Conservation (phyloP, 2,113 vertebrate genomes). For the Dissostichus mawsoni region DNA sequence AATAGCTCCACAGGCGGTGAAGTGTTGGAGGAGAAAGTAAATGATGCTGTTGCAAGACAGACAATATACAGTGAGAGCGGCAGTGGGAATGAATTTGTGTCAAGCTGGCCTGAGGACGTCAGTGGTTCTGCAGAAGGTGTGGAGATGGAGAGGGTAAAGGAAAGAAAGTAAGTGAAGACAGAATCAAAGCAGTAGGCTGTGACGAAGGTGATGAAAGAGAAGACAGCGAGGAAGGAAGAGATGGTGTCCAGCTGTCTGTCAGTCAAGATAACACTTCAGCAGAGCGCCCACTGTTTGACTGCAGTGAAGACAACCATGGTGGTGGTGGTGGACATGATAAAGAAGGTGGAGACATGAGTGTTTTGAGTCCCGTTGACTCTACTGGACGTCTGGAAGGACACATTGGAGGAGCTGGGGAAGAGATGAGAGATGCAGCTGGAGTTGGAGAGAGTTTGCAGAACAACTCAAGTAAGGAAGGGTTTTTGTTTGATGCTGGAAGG, state of each 20-base stretch:
- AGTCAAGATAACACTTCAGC: neutral
- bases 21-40: constrained; percentile 1
- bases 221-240: neutral
- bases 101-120: constrained; percentile 30
- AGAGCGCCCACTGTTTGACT: neutral
- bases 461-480: constrained; percentile 2
- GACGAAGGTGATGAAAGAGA: neutral
- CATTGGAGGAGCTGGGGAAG: neutral
- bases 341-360: neutral
- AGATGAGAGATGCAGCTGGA: neutral
- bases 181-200: neutral
- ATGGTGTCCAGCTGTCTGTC: neutral
- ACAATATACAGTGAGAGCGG: neutral
- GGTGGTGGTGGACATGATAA: neutral
- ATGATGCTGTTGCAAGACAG: neutral
- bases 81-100: constrained; percentile 33
- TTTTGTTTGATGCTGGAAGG: constrained; percentile 31
- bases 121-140: constrained; percentile 56
- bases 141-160: neutral
- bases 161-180: constrained; percentile 2
- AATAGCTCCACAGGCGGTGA: neutral
- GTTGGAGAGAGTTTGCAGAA: constrained; percentile 11
- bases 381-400: neutral
- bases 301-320: neutral
- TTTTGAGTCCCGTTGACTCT: neutral